Evolutionary conservation across 1,140 invertebrate genomes (phyloP), one percentile per base, ranked within the genome.

Genomic region (Cherax quadricarinatus): DNA sequence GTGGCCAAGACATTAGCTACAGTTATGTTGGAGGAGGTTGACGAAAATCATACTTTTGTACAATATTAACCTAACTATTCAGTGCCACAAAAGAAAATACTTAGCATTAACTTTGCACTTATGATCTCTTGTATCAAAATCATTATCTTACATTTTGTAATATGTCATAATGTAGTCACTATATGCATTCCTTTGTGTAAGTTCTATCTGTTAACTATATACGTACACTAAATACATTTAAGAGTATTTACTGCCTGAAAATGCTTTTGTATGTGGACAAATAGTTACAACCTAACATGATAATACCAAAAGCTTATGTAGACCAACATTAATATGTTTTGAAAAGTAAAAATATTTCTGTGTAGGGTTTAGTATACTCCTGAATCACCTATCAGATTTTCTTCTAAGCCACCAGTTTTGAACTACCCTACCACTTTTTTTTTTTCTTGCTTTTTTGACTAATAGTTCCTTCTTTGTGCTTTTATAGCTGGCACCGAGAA

Each of bases 71-170:
- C 86, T 80, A 88, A 79, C 62, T 24, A 88, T 9, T 57, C n/a
- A 88, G 80, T 88, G 75, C 78, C 75, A 48, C 75, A 88, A 78
- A 57, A 87, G 60, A 79, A 80, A 88, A 18, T 60, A 51, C 86
- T 88, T 88, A 88, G 51, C 49, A 78, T 88, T 75, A 53, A 80
- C 75, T 88, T 88, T 88, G 86, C 86, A 88, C 75, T 88, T 57
- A 80, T 88, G 86, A 88, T n/a, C 75, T 57, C 86, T 88, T 80
- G 75, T 88, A 88, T 88, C 86, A 88, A 88, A 88, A 88, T 79
- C 88, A 83, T 89, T 49, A 89, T 89, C 81, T 84, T 84, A 83
- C 16, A 48, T 70, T 48, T 70, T 82, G 78, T 84, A 60, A 81
- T 24, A 60, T 66, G 79, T 82, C 82, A 82, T 53, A 70, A 21